Base-by-base conservation (phyloP, 2,797 vertebrate species). In the Melopsittacus undulatus region DNA sequence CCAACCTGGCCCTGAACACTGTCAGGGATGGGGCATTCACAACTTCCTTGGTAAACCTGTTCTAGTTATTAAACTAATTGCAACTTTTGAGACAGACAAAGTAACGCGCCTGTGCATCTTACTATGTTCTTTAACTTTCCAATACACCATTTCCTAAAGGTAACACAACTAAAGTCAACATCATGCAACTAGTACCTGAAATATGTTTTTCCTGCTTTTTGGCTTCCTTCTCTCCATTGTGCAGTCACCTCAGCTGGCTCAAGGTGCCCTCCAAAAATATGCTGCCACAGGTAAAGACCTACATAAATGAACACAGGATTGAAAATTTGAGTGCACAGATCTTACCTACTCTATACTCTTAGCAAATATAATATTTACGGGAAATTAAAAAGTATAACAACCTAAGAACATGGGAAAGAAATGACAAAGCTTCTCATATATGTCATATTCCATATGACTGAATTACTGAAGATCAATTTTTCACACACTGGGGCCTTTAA, bases 231-330 rank as follows among this genome's bases (percentile, higher is more conserved):
- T 97, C 99, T 98, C 99, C 99, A 99, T 43, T 98, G 99, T 87
- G 99, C 98, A 32, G 98, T 97, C 92, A 98, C 98, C 94, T 99
- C 99, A 48, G 96, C 83, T 57, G 99, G 99, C 66, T 98, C 98
- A 89, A 99, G 98, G 3, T 97, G 97, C 34, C 98, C 99, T 94
- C 98, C 99, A 93, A 99, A 98, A 97, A 99, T 98, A 96, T 99
- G 99, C 43, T 99, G 98, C 99, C 99, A 99, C 77, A 99, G 98
- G 95, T 99, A 99, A 91, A 99, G 98, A 59, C 99, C 99, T 99
- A 96, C n/a, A 83, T 77, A 91, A 94, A 91, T 29, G 20, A 56
- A 87, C 17, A 92, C 8, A 81, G 3, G 15, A 79, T 32, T 23
- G 38, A 89, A 13, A 91, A 89, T 38, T 23, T 84, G 23, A 95